phyloP scores from a whole-genome alignment of 2,113 vertebrate species.

The Progne subis region DNA sequence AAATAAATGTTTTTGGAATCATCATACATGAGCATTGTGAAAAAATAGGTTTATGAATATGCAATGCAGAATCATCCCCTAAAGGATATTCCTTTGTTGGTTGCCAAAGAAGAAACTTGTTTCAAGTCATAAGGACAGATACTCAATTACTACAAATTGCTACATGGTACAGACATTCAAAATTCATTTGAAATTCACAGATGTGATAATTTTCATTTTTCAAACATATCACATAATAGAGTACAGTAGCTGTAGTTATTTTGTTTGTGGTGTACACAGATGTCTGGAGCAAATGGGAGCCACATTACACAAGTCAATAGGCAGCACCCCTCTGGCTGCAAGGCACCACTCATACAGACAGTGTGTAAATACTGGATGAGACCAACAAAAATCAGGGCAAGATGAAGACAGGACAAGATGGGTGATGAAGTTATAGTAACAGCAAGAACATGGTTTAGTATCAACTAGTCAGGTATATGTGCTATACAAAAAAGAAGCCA shows the following conservation, averaged over 20 bases:
- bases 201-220: constrained; percentile 9
- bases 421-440: not conserved
- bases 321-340: not conserved
- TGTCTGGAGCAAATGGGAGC: not conserved
- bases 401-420: not conserved
- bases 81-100: not conserved
- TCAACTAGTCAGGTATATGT: not conserved
- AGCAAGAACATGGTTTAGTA: not conserved
- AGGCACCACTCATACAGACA: not conserved
- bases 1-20: not conserved
- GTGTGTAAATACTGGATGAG: not conserved
- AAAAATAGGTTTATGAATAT: not conserved
- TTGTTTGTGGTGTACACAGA: not conserved
- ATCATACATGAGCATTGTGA: not conserved
- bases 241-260: not conserved
- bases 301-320: not conserved
- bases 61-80: not conserved
- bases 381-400: not conserved
- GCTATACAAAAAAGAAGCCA: not conserved
- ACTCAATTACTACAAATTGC: not conserved
- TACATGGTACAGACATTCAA: not conserved
- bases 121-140: not conserved
- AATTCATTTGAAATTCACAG: not conserved
- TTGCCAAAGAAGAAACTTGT: not conserved
- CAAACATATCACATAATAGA: not conserved